Evolutionary conservation across 2,888 invertebrate species (phyloP).

Genomic region (Heliconius hortense): DNA sequence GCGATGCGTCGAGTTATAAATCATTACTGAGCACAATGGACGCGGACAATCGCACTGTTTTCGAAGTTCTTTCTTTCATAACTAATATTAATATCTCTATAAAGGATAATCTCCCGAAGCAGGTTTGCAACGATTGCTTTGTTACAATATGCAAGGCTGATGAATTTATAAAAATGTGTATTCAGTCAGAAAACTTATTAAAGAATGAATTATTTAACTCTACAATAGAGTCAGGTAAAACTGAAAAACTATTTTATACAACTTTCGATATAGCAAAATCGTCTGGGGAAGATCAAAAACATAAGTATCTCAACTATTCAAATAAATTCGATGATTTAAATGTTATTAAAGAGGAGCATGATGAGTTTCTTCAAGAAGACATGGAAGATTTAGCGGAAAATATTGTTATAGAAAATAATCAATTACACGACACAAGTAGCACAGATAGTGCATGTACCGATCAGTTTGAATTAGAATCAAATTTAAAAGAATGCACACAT

Average conservation of each 20-base stretch:
- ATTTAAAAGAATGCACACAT: slow-evolving; percentile 31
- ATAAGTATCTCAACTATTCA: background rate
- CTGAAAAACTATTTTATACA: slow-evolving; percentile 20
- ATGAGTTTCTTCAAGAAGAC: slow-evolving; percentile 34
- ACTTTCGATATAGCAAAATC: slow-evolving; percentile 30
- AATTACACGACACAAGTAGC: background rate
- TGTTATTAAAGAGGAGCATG: slow-evolving; percentile 39
- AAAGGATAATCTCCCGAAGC: slow-evolving; percentile 62
- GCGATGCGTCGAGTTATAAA: slow-evolving; percentile 54
- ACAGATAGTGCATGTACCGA: slow-evolving; percentile 17
- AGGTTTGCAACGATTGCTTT: slow-evolving; percentile 66
- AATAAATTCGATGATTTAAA: slow-evolving; percentile 22
- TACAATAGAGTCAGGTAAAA: slow-evolving; percentile 36
- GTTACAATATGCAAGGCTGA: slow-evolving; percentile 58
- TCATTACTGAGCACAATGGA: slow-evolving; percentile 57
- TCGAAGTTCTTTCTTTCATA: slow-evolving; percentile 58
- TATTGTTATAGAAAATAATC: slow-evolving; percentile 23
- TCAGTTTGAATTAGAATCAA: slow-evolving; percentile 25
- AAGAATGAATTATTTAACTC: slow-evolving; percentile 48
- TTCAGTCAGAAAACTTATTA: slow-evolving; percentile 60
- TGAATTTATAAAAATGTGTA: slow-evolving; percentile 65
- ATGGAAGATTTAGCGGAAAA: slow-evolving; percentile 27
- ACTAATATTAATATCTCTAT: slow-evolving; percentile 58
- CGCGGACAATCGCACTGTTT: slow-evolving; percentile 52
- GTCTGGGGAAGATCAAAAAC: slow-evolving; percentile 25